Conservation (phyloP, 2,113 vertebrate genomes). For the Prionailurus viverrinus region DNA sequence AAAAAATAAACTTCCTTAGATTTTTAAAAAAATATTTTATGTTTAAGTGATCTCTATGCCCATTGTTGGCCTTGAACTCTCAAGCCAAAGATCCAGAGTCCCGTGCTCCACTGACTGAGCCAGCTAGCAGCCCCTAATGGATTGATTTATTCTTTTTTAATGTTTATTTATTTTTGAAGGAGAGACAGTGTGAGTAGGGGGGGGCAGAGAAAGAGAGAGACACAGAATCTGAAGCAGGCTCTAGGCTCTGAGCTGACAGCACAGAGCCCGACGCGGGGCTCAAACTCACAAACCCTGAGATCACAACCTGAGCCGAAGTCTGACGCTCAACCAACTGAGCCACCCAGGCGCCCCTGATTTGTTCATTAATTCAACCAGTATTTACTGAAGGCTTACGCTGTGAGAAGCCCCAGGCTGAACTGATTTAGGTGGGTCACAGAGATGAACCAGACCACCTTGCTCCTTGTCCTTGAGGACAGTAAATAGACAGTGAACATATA, state of each 20-base stretch:
- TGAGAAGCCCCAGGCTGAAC: neutral
- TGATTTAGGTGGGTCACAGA: neutral
- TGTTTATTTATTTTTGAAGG: too few species aligned
- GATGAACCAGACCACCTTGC: neutral
- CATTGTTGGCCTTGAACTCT: neutral
- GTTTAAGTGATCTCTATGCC: neutral
- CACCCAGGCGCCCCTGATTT: neutral
- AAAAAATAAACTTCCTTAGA: neutral
- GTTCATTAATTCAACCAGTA: constrained; percentile 42
- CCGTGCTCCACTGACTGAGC: too few species aligned
- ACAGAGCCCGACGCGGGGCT: neutral
- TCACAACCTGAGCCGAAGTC: neutral
- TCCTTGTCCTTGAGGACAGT: neutral
- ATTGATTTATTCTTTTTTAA: too few species aligned
- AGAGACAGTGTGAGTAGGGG: too few species aligned
- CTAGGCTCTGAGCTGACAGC: too few species aligned
- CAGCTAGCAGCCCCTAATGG: too few species aligned
- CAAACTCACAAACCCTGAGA: neutral
- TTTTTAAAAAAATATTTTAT: neutral
- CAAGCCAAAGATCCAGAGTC: too few species aligned
- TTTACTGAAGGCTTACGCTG: constrained; percentile 15
- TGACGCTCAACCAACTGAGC: neutral
- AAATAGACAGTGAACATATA: neutral
- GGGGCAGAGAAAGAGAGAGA: too few species aligned
- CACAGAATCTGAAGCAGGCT: too few species aligned